Evolutionary conservation across 2,113 vertebrate genomes (phyloP).

Genomic region (Pteruthius melanotis): DNA sequence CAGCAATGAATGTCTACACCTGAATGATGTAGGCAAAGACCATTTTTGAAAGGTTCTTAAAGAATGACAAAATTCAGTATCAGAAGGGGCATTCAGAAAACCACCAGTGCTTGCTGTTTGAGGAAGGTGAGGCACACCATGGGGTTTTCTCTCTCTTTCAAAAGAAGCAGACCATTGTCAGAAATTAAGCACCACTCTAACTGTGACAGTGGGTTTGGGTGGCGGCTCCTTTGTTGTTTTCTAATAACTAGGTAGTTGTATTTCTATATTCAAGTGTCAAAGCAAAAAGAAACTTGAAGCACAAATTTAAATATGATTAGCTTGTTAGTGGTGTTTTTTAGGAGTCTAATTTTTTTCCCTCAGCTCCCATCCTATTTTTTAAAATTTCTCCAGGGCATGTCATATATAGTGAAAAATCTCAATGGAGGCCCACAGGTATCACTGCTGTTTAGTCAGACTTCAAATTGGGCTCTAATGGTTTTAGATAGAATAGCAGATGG

Average conservation of each 20-base stretch:
- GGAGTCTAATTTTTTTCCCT: background rate
- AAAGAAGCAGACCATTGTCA: background rate
- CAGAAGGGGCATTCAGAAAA: background rate
- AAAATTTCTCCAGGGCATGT: constrained; percentile 51
- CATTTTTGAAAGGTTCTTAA: background rate
- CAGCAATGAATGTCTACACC: background rate
- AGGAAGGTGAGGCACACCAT: background rate
- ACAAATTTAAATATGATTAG: constrained; percentile 38
- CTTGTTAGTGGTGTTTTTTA: constrained; percentile 38
- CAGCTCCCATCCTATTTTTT: constrained; percentile 30
- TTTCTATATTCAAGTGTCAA: constrained; percentile 1
- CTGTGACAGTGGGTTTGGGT: background rate
- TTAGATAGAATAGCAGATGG: constrained; percentile 49
- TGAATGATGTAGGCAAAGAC: background rate
- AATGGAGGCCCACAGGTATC: constrained; percentile 21
- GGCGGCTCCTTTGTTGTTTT: constrained; percentile 20
- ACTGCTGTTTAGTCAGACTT: constrained; percentile 47
- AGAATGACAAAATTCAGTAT: background rate
- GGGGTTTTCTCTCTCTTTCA: background rate
- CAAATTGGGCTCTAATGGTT: constrained; percentile 47
- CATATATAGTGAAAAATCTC: constrained; percentile 52
- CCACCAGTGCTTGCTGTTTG: background rate
- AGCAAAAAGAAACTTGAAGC: constrained; percentile 39
- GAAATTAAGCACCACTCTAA: background rate
- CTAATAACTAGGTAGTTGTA: constrained; percentile 33